phyloP scores from a whole-genome alignment of 2,888 invertebrate genomes.

The Melieria crassipennis region DNA sequence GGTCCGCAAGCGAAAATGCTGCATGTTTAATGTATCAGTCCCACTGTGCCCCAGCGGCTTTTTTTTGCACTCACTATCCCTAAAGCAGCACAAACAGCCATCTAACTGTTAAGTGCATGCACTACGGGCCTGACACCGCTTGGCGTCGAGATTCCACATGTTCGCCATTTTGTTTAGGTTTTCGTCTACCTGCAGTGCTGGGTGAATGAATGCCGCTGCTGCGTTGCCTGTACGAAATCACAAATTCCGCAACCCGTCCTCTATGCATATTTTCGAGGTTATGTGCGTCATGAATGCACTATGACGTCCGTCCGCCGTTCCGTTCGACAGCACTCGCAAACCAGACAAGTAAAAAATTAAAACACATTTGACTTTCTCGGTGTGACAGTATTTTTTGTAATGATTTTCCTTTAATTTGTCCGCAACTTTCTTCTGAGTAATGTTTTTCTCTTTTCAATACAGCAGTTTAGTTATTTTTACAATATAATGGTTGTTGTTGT shows the following conservation, averaged over 20 bases:
- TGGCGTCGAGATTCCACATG: no score
- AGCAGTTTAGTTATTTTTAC: conserved; percentile 20
- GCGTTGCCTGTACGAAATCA: conserved; percentile 9
- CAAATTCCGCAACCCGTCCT: conserved; percentile 10
- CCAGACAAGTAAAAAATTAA: neutral
- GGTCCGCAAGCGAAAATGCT: no score
- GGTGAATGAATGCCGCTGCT: neutral
- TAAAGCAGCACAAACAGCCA: no score
- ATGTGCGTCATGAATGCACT: neutral
- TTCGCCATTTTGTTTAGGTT: conserved; percentile 18
- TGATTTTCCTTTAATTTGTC: conserved; percentile 38
- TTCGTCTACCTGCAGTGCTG: neutral
- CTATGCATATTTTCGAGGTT: conserved; percentile 22
- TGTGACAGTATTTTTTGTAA: conserved; percentile 22
- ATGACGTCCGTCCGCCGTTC: no score
- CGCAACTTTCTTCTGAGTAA: conserved; percentile 25
- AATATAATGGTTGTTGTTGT: conserved; percentile 12
- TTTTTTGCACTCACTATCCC: no score
- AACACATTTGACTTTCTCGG: neutral
- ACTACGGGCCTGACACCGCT: no score
- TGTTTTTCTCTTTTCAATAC: conserved; percentile 24
- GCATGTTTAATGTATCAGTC: no score
- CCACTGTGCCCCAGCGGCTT: no score
- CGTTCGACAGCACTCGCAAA: no score
- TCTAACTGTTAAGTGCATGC: no score